Conservation (phyloP, 53 echinoderm and acorn worm species). For the Hippasteria phrygiana region DNA sequence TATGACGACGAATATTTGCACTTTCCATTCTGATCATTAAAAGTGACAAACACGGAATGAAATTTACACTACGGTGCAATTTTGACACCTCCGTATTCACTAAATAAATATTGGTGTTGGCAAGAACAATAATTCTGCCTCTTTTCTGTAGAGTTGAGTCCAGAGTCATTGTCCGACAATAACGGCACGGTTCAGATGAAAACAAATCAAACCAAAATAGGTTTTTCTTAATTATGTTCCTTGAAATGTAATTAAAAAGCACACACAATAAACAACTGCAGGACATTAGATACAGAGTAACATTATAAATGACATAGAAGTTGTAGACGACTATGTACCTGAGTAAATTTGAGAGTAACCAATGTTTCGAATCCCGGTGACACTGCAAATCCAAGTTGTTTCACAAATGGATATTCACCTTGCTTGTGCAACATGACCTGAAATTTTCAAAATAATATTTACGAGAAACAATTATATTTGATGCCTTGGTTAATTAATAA, state of each 20-base stretch:
- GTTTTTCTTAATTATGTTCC: not conserved
- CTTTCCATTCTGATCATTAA: too few relatives aligned
- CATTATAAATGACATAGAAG: not conserved
- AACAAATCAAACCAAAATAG: too few relatives aligned
- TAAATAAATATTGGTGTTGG: too few relatives aligned
- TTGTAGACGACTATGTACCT: conserved; percentile 50
- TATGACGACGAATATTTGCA: too few relatives aligned
- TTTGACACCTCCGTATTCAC: too few relatives aligned
- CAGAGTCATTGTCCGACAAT: too few relatives aligned
- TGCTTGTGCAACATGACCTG: conserved; percentile 82
- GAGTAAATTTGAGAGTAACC: conserved; percentile 75
- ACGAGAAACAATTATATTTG: not conserved
- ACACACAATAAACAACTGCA: not conserved
- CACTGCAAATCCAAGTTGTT: conserved; percentile 81
- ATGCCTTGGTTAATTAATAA: not conserved
- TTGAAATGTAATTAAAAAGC: not conserved
- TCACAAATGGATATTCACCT: conserved; percentile 81
- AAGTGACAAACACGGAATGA: too few relatives aligned
- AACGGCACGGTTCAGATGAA: too few relatives aligned
- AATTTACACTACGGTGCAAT: too few relatives aligned
- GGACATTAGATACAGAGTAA: too few relatives aligned
- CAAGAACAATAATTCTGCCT: too few relatives aligned
- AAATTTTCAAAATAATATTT: not conserved
- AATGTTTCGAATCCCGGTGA: conserved; percentile 83
- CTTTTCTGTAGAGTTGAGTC: too few relatives aligned